Conservation (phyloP, 2,113 vertebrate genomes). For the Charadrius vociferus region DNA sequence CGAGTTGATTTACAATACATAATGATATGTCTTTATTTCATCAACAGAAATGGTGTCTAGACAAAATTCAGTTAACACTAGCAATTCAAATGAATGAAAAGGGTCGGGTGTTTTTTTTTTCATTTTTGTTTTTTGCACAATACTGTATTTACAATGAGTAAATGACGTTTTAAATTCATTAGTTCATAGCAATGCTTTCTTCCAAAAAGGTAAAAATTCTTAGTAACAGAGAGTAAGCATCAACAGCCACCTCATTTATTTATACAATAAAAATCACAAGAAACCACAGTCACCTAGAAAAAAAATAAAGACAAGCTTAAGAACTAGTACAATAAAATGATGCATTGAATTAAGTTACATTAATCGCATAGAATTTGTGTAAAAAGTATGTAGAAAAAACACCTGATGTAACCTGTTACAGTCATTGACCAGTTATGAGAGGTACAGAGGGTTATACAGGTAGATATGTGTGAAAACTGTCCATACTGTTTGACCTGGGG, state of each 20-base stretch:
- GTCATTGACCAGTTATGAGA: slow-evolving; percentile 99
- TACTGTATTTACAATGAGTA: slow-evolving; percentile 98
- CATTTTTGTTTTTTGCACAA: slow-evolving; percentile 87
- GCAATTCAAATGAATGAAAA: slow-evolving; percentile 97
- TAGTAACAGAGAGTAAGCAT: slow-evolving; percentile 97
- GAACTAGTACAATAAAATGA: slow-evolving; percentile 98
- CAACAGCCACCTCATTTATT: slow-evolving; percentile 95
- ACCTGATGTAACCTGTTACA: slow-evolving; percentile 99
- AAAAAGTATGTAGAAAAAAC: slow-evolving; percentile 99
- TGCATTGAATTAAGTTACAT: slow-evolving; percentile 98
- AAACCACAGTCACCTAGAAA: slow-evolving; percentile 94
- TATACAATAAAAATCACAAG: slow-evolving; percentile 99
- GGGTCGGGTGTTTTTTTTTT: slow-evolving; percentile 66
- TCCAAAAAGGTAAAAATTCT: slow-evolving; percentile 94
- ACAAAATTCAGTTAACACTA: slow-evolving; percentile 99
- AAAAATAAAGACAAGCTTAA: slow-evolving; percentile 89
- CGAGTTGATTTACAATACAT: slow-evolving; percentile 79
- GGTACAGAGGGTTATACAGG: slow-evolving; percentile 99
- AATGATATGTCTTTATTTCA: slow-evolving; percentile 99
- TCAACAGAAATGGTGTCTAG: slow-evolving; percentile 99
- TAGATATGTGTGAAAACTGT: slow-evolving; percentile 99
- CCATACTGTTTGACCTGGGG: slow-evolving; percentile 91
- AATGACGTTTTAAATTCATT: slow-evolving; percentile 93
- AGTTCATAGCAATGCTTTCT: slow-evolving; percentile 90
- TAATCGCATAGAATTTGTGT: slow-evolving; percentile 99